These are phyloP conservation scores for Synanthedon vespiformis DNA, from an alignment of 2,888 invertebrate genomes.

Conservation along the genomic window DNA sequence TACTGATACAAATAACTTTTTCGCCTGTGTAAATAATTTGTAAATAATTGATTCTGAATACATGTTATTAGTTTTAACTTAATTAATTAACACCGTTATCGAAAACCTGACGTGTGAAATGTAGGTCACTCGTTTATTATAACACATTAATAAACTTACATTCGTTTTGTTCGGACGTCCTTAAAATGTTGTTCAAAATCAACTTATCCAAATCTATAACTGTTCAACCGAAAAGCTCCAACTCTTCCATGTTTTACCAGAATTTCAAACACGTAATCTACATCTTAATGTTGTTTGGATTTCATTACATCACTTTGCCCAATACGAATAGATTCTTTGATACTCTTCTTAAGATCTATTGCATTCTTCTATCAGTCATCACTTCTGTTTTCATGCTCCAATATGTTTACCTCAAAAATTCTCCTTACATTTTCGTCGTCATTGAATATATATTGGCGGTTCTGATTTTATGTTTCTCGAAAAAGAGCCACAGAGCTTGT, in stretches of 20 bases:
- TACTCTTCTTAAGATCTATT: not conserved
- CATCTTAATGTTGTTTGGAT: not conserved
- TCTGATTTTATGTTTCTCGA: not conserved
- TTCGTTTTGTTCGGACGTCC: not conserved
- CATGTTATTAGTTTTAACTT: not conserved
- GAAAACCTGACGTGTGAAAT: not conserved
- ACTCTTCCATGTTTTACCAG: not conserved
- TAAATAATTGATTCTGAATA: no score
- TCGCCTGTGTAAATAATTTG: no score
- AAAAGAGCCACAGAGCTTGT: not conserved
- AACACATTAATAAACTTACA: not conserved
- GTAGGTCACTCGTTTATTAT: not conserved
- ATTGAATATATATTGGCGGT: conserved; percentile 5
- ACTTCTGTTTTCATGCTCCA: not conserved
- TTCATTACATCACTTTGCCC: not conserved
- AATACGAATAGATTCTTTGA: not conserved
- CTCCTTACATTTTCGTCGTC: conserved; percentile 4
- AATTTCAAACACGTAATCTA: not conserved
- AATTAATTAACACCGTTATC: not conserved
- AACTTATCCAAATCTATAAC: not conserved
- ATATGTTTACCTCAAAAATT: not conserved
- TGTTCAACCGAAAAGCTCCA: not conserved
- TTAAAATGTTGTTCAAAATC: not conserved
- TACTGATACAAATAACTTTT: no score
- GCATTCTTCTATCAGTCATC: not conserved